A percentile compares a stretch with the other conserved stretches of the same genome.
phyloP scores from a whole-genome alignment of 2,797 vertebrate species.

The Melanotaenia boesemani region DNA sequence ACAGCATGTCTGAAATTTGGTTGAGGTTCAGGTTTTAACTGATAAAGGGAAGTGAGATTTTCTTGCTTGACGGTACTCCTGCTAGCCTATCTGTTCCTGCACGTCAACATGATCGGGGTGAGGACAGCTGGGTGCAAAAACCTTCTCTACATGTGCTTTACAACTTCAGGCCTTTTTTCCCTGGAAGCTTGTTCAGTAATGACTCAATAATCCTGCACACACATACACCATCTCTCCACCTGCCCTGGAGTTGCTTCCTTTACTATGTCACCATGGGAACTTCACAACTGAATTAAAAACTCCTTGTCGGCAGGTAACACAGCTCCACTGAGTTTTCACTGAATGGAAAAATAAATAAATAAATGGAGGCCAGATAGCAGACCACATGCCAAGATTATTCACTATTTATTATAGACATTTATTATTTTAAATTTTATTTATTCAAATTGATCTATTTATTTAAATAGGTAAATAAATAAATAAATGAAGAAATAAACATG shows the following conservation, averaged over 20 bases:
- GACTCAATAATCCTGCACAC: conserved; percentile 36
- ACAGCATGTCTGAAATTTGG: background rate
- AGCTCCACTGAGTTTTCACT: conserved; percentile 39
- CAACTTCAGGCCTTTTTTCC: conserved; percentile 17
- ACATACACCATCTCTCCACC: conserved; percentile 34
- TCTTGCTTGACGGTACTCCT: background rate
- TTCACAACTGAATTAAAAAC: conserved; percentile 64
- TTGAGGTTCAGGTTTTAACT: background rate
- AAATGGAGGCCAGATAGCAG: conserved; percentile 4
- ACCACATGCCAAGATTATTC: conserved; percentile 16
- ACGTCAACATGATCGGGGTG: conserved; percentile 7
- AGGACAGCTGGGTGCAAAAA: conserved; percentile 23
- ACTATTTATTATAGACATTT: background rate
- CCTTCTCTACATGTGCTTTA: conserved; percentile 19
- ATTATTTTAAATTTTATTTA: background rate
- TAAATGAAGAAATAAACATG: too few species aligned
- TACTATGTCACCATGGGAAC: conserved; percentile 74
- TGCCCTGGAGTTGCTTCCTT: conserved; percentile 47
- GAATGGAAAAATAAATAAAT: conserved; percentile 23
- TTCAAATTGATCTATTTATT: too few species aligned
- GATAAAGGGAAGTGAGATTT: conserved; percentile 41
- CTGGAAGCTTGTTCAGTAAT: conserved; percentile 39
- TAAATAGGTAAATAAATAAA: too few species aligned
- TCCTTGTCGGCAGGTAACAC: conserved; percentile 52
- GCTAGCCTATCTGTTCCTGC: background rate